Evolutionary conservation across 1,140 invertebrate species (phyloP).

Genomic region (Aphaenogaster rudis): DNA sequence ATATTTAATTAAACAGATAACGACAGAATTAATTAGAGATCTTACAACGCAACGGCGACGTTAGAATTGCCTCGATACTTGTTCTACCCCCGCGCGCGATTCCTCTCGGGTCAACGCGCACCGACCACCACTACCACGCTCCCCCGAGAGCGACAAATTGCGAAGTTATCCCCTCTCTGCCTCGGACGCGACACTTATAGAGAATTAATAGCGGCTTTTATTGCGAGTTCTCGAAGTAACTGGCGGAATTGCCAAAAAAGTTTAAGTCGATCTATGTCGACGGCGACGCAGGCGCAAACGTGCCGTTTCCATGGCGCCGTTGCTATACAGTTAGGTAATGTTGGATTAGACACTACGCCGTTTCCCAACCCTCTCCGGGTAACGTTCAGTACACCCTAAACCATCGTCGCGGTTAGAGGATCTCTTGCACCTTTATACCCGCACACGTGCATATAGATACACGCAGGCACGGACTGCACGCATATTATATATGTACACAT

Average conservation of each 20-base stretch:
- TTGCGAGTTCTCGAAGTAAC: conserved; percentile 60
- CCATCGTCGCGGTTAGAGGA: conserved; percentile 68
- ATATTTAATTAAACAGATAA: conserved; percentile 9
- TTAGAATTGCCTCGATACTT: not conserved
- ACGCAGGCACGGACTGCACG: conserved; percentile 7
- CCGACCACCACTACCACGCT: conserved; percentile 14
- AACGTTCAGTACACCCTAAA: conserved; percentile 73
- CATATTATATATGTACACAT: conserved; percentile 4
- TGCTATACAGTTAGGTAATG: conserved; percentile 65
- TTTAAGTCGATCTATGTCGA: conserved; percentile 56
- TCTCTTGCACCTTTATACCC: conserved; percentile 38
- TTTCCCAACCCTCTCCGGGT: conserved; percentile 69
- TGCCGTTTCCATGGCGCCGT: conserved; percentile 67
- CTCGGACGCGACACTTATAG: conserved; percentile 47
- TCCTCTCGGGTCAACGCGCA: conserved; percentile 28
- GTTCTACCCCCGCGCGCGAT: conserved; percentile 1
- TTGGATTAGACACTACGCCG: conserved; percentile 65
- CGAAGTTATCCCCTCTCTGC: not conserved
- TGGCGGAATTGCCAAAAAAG: conserved; percentile 56
- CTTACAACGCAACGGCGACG: not conserved
- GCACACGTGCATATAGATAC: conserved; percentile 37
- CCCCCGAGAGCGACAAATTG: conserved; percentile 50
- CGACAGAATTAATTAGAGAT: conserved; percentile 19
- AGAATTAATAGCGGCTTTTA: conserved; percentile 65
- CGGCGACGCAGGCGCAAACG: conserved; percentile 58